Evolutionary conservation across 2,797 vertebrate species (phyloP), one percentile per base, ranked within the genome.

Genomic region (Hipposideros larvatus): DNA sequence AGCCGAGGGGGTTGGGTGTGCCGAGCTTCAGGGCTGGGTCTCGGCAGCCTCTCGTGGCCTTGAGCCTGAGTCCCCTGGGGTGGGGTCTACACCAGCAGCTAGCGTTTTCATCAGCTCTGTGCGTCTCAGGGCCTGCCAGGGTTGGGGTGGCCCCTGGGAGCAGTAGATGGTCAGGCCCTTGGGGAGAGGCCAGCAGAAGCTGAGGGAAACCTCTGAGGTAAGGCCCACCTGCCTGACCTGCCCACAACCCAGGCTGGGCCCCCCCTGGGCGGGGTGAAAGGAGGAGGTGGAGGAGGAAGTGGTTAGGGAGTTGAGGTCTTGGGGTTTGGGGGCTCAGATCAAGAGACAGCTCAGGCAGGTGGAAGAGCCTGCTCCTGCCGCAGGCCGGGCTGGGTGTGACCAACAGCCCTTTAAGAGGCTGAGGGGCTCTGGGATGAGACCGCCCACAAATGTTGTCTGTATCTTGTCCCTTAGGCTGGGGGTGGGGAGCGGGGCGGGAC

Each of bases 401-500:
- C 31, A 34, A 7, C 41, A 48, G 21, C 83, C 16, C 2, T 18
- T 13, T 4, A 2, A 1, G 3, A 22, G 83, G 16, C 61, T 70
- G 41, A 59, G 11, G 59, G 5, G 24, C 13, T 31, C 31, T 4
- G 22, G 22, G 16, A 15, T 3, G 46, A 10, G 13, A 48, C 46
- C 14, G 14, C 48, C 48, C 48, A 51, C 48, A 15, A 51, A 4
- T 13, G 48, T 4, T 43, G 43, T 43, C 43, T 4, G 48, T 15
- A 14, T 51, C 14, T 13, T 4, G 55, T n/a, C 21, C 15, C 65
- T 43, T 24, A 4, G 26, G 26, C 43, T 57, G 53, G 26, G 43
- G 11, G 19, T 11, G 1, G 21, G 43, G 37, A 37, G 13, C 3
- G 15, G 13, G 26, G 3, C 0, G 0, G 14, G 19, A 15, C 2